Conservation (phyloP, 2,888 invertebrate species). For the Acrobasis repandana region DNA sequence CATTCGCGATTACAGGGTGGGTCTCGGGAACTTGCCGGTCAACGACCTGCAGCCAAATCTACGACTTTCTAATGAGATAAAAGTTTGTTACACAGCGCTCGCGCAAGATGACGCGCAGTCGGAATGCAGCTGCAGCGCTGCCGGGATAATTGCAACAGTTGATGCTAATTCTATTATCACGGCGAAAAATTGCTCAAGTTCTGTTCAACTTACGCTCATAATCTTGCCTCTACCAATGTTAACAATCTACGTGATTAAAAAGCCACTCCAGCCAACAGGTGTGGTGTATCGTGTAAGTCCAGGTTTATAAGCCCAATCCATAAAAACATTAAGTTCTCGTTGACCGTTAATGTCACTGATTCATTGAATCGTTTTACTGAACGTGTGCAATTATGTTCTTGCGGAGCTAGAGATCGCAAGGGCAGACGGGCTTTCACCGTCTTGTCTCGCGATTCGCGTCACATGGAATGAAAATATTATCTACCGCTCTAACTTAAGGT, state of each 20-base stretch:
- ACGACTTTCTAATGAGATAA: slow-evolving; percentile 76
- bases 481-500: slow-evolving; percentile 53
- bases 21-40: slow-evolving; percentile 63
- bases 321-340: slow-evolving; percentile 42
- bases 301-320: slow-evolving; percentile 35
- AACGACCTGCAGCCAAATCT: slow-evolving; percentile 66
- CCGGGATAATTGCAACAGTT: slow-evolving; percentile 49
- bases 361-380: slow-evolving; percentile 65
- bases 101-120: slow-evolving; percentile 52
- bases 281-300: slow-evolving; percentile 29
- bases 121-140: slow-evolving; percentile 47
- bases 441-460: slow-evolving; percentile 51
- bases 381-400: slow-evolving; percentile 70
- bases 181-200: slow-evolving; percentile 46
- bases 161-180: slow-evolving; percentile 42
- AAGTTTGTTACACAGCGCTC: slow-evolving; percentile 52
- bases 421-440: slow-evolving; percentile 77
- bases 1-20: slow-evolving; percentile 62
- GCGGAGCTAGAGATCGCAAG: slow-evolving; percentile 72
- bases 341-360: slow-evolving; percentile 51
- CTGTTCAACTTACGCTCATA: slow-evolving; percentile 33
- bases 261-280: not conserved
- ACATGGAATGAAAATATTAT: slow-evolving; percentile 50
- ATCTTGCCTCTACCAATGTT: slow-evolving; percentile 27
- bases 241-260: not conserved